Percentiles rank a stretch among this genome's conserved stretches.
Conservation (phyloP, 1,140 invertebrate genomes). For the Euwallacea fornicatus region DNA sequence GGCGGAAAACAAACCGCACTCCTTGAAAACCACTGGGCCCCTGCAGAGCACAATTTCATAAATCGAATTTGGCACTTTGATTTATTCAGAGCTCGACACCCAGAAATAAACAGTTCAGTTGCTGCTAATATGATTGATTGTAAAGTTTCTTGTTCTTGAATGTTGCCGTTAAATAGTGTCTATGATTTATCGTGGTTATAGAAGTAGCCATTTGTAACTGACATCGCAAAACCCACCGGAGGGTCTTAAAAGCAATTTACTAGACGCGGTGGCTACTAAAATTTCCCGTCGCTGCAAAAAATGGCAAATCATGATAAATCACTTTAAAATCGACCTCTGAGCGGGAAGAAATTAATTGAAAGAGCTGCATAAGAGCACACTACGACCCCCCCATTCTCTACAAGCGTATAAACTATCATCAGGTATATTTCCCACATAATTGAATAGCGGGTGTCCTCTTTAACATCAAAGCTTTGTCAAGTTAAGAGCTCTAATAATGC, state of each 20-base stretch:
- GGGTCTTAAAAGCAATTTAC: conserved; percentile 1
- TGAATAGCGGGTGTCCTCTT: background rate
- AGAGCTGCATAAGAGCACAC: no score
- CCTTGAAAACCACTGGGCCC: no score
- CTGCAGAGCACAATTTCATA: conserved; percentile 18
- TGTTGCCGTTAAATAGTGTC: conserved; percentile 37
- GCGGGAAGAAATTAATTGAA: no score
- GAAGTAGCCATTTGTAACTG: conserved; percentile 6
- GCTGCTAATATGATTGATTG: conserved; percentile 42
- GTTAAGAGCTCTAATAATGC: conserved; percentile 6
- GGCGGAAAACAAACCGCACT: no score
- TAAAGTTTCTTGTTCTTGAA: conserved; percentile 39
- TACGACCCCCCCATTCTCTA: no score
- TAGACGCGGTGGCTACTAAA: background rate
- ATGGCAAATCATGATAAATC: no score
- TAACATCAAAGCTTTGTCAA: conserved; percentile 20
- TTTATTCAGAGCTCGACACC: conserved; percentile 36
- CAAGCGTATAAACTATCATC: no score
- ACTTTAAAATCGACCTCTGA: no score
- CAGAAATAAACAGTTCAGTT: conserved; percentile 42
- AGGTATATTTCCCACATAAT: background rate
- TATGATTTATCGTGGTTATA: conserved; percentile 38
- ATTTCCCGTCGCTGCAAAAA: no score
- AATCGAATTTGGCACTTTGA: conserved; percentile 27
- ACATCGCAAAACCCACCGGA: conserved; percentile 6